Percentiles rank a stretch among this genome's conserved stretches.
Evolutionary conservation across 2,797 vertebrate genomes (phyloP).

Genomic region (Halcyon leucocephala): DNA sequence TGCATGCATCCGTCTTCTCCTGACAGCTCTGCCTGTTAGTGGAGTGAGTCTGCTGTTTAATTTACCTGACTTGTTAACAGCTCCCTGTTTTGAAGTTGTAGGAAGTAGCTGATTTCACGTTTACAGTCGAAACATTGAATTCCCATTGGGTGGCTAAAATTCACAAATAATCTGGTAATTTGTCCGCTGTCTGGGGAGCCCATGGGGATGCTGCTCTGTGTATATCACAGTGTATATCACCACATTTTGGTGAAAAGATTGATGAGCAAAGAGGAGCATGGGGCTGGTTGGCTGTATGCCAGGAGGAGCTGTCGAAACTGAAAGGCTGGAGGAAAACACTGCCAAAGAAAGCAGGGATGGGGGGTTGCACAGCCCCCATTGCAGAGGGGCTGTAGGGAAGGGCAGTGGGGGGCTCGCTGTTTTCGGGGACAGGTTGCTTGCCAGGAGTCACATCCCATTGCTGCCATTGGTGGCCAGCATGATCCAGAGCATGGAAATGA

Average conservation of each 20-base stretch:
- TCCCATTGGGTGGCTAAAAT: slow-evolving; percentile 63
- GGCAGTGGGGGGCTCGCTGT: neutral
- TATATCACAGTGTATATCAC: slow-evolving; percentile 33
- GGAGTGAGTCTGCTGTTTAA: slow-evolving; percentile 75
- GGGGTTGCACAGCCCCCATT: neutral
- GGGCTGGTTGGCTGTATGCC: slow-evolving; percentile 34
- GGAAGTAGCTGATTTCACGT: slow-evolving; percentile 71
- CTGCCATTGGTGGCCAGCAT: neutral
- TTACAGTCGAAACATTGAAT: slow-evolving; percentile 62
- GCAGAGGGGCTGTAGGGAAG: neutral
- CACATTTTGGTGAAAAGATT: slow-evolving; percentile 54
- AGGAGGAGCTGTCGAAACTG: neutral
- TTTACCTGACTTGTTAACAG: slow-evolving; percentile 79
- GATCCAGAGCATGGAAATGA: neutral
- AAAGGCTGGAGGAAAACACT: neutral
- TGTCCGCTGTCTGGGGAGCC: slow-evolving; percentile 53
- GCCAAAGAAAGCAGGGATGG: neutral
- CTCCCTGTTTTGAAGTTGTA: slow-evolving; percentile 72
- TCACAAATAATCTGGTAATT: slow-evolving; percentile 74
- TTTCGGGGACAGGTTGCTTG: neutral
- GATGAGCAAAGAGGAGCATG: slow-evolving; percentile 48
- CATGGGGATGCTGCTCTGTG: neutral
- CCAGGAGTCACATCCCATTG: neutral
- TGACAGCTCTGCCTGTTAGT: slow-evolving; percentile 77
- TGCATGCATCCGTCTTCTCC: slow-evolving; percentile 76